A percentile compares a stretch with the other conserved stretches of the same genome.
phyloP scores from a whole-genome alignment of 2,888 invertebrate genomes.

The Drosophila mettleri region DNA sequence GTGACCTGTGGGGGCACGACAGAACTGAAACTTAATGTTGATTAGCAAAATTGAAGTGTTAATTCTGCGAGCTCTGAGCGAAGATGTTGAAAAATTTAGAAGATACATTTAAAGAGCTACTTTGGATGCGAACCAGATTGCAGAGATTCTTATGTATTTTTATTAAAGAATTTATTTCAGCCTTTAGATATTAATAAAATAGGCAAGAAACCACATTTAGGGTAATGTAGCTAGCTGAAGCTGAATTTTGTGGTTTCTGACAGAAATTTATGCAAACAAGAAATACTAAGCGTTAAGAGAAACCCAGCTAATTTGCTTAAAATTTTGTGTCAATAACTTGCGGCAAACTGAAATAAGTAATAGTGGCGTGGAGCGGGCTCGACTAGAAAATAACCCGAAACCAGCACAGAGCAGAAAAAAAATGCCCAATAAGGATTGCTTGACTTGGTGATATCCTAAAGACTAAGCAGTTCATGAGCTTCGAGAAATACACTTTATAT shows the following conservation, averaged over 20 bases:
- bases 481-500: no score
- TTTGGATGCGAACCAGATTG: background rate
- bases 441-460: no score
- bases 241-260: background rate
- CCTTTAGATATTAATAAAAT: background rate
- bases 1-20: conserved; percentile 10
- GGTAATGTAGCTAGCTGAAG: background rate
- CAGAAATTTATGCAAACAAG: background rate
- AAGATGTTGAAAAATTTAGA: background rate
- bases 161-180: background rate
- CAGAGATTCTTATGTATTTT: background rate
- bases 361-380: background rate
- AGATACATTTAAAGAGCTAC: conserved; percentile 1
- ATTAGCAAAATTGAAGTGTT: conserved; percentile 68
- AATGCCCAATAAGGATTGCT: no score
- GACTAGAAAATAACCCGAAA: background rate
- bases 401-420: background rate
- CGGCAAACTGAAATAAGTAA: background rate
- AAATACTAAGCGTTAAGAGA: background rate
- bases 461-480: no score
- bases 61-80: conserved; percentile 30
- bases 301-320: background rate
- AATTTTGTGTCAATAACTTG: conserved; percentile 23
- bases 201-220: no score
- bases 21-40: conserved; percentile 62